These are phyloP conservation scores for Scylla paramamosain DNA, from an alignment of 1,140 invertebrate genomes.

Conservation along the genomic window DNA sequence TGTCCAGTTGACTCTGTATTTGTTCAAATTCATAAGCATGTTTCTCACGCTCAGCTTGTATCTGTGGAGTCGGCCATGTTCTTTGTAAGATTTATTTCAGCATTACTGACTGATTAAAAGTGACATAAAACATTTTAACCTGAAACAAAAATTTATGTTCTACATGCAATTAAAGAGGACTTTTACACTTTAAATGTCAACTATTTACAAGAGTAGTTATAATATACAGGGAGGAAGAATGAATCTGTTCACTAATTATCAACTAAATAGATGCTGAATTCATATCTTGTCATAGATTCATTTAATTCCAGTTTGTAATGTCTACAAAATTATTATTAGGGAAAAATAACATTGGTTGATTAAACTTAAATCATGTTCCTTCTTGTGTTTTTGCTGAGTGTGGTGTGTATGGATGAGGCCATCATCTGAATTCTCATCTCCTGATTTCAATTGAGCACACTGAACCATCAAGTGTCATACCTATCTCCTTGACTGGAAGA, in stretches of 20 bases:
- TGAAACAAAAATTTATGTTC: background rate
- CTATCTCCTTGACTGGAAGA: no score
- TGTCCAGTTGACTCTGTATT: conserved; percentile 93
- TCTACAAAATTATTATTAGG: no score
- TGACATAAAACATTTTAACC: background rate
- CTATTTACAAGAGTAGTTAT: background rate
- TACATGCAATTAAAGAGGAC: background rate
- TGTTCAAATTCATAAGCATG: conserved; percentile 93
- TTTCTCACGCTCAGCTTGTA: conserved; percentile 95
- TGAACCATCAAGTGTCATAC: no score
- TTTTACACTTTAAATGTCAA: background rate
- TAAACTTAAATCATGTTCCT: background rate
- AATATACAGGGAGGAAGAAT: background rate
- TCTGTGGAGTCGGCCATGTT: conserved; percentile 81
- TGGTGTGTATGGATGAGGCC: background rate
- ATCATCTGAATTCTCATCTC: background rate
- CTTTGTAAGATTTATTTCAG: background rate
- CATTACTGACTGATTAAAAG: background rate
- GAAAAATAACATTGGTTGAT: background rate
- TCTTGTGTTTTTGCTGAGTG: no score
- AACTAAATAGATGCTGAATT: background rate
- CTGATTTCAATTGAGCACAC: no score
- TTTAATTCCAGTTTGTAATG: no score
- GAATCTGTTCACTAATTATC: background rate
- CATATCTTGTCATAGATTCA: background rate